Percentiles rank a stretch among this genome's conserved stretches.
These are phyloP conservation scores for Drosophila novamexicana DNA, from an alignment of 1,140 invertebrate genomes.

Conservation along the genomic window DNA sequence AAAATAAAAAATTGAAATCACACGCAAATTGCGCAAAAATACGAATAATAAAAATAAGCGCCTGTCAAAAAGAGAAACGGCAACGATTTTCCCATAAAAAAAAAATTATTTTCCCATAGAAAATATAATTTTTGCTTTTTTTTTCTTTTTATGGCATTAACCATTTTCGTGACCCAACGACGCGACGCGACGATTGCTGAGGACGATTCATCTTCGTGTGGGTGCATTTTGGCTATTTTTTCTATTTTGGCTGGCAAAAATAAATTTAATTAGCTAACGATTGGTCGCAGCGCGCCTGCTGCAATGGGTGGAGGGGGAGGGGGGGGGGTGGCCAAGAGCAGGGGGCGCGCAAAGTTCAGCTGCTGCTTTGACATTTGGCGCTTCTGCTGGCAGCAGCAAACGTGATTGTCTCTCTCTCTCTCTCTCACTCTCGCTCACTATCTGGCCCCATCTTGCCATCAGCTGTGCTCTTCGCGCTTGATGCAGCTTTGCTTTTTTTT, in stretches of 20 bases:
- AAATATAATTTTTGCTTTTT: slow-evolving; percentile 33
- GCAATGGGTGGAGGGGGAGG: background rate
- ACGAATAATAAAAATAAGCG: slow-evolving; percentile 41
- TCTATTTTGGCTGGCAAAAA: slow-evolving; percentile 39
- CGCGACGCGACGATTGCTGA: slow-evolving; percentile 18
- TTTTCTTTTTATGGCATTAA: slow-evolving; percentile 40
- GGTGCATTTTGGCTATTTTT: slow-evolving; percentile 37
- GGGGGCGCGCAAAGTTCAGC: slow-evolving; percentile 34
- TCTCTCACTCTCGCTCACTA: background rate
- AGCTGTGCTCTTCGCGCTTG: slow-evolving; percentile 26
- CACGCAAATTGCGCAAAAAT: slow-evolving; percentile 44
- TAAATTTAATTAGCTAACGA: slow-evolving; percentile 76
- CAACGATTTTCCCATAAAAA: slow-evolving; percentile 55
- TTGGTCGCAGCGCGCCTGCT: slow-evolving; percentile 19
- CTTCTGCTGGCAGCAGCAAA: slow-evolving; percentile 59
- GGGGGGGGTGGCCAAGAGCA: background rate
- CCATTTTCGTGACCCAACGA: slow-evolving; percentile 55
- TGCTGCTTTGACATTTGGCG: slow-evolving; percentile 69
- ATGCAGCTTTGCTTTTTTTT: slow-evolving; percentile 13
- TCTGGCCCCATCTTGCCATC: background rate
- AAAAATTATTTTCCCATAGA: slow-evolving; percentile 68
- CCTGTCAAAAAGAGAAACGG: slow-evolving; percentile 45
- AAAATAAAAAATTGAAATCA: slow-evolving; percentile 50
- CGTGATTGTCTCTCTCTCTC: slow-evolving; percentile 39
- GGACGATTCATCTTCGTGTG: slow-evolving; percentile 58